Conservation (phyloP, 2,888 invertebrate species). For the Protophormia terraenovae region DNA sequence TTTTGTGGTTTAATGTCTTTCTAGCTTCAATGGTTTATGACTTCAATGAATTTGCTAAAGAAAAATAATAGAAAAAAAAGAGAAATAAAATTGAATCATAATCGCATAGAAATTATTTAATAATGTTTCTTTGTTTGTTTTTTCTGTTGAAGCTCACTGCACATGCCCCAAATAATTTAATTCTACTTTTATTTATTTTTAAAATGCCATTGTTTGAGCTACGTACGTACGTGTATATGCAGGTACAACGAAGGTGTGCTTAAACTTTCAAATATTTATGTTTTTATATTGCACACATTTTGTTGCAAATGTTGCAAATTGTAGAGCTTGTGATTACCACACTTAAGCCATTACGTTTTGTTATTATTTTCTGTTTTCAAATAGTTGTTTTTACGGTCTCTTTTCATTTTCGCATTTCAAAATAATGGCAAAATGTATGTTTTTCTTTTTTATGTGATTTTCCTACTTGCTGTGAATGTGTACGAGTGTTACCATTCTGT, state of each 20-base stretch:
- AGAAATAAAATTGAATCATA: slow-evolving; percentile 45
- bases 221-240: neutral
- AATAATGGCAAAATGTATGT: slow-evolving; percentile 45
- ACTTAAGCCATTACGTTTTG: slow-evolving; percentile 50
- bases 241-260: slow-evolving; percentile 20
- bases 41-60: neutral
- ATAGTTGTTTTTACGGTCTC: neutral
- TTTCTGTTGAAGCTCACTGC: slow-evolving; percentile 19
- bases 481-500: slow-evolving; percentile 46
- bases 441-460: slow-evolving; percentile 57
- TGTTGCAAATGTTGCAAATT: slow-evolving; percentile 55
- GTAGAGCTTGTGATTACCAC: slow-evolving; percentile 55
- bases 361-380: slow-evolving; percentile 33
- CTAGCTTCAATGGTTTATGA: neutral
- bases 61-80: neutral
- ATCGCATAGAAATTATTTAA: slow-evolving; percentile 38
- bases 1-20: neutral
- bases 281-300: slow-evolving; percentile 27
- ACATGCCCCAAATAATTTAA: slow-evolving; percentile 50
- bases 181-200: slow-evolving; percentile 20
- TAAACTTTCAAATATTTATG: neutral
- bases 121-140: slow-evolving; percentile 16
- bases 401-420: slow-evolving; percentile 27
- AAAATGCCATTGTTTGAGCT: no score
- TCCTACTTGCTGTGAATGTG: neutral